Conservation (phyloP, 2,888 invertebrate genomes). For the Axea sp. region DNA sequence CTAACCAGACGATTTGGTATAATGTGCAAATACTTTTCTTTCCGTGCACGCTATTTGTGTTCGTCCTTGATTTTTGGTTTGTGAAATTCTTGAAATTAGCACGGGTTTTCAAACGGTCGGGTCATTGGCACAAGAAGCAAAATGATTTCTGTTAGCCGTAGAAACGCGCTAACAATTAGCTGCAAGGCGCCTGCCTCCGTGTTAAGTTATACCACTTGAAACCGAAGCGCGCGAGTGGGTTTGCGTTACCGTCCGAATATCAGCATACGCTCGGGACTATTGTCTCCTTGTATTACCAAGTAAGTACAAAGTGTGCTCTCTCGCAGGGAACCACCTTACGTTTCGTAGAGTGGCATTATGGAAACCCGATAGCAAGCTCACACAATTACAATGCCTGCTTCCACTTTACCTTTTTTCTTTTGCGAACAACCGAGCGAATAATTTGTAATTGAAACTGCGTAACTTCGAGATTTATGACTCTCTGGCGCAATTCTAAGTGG, state of each 20-base stretch:
- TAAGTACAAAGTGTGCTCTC: constrained; percentile 64
- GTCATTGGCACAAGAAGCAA: constrained; percentile 26
- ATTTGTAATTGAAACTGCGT: constrained; percentile 46
- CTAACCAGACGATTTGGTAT: no score
- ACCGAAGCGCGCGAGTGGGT: constrained; percentile 70
- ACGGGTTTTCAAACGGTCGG: constrained; percentile 1
- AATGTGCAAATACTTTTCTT: no score
- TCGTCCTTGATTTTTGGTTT: no score
- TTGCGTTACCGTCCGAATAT: constrained; percentile 69
- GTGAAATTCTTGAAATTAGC: no score
- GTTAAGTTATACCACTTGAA: constrained; percentile 71
- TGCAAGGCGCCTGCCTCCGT: constrained; percentile 62
- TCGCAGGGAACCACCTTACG: constrained; percentile 57
- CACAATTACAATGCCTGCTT: constrained; percentile 55
- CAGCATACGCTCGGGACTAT: constrained; percentile 66
- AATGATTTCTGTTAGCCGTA: constrained; percentile 27
- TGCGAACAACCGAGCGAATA: constrained; percentile 76
- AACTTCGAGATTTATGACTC: constrained; percentile 28
- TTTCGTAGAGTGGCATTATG: constrained; percentile 56
- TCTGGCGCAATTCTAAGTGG: constrained; percentile 9
- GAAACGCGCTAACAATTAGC: constrained; percentile 65
- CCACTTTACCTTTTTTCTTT: constrained; percentile 66
- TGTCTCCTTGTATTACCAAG: constrained; percentile 76
- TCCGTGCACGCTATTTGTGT: no score
- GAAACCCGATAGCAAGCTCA: constrained; percentile 62